phyloP scores from a whole-genome alignment of 1,140 invertebrate genomes.

The Mya arenaria region DNA sequence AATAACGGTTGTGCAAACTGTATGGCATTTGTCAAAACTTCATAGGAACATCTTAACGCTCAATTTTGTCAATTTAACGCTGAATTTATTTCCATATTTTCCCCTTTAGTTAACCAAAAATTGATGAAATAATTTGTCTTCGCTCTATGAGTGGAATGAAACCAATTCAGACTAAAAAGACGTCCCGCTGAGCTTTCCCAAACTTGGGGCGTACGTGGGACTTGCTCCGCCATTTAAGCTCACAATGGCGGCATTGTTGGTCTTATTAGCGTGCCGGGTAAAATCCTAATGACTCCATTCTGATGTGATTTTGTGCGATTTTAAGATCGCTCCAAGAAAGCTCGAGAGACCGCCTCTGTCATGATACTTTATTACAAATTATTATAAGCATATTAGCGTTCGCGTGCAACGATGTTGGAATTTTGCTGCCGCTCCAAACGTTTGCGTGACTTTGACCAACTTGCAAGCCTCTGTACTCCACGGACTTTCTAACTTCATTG shows the following conservation, averaged over 20 bases:
- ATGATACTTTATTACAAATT: conserved; percentile 69
- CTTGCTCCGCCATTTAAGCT: background rate
- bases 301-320: conserved; percentile 63
- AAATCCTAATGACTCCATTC: conserved; percentile 64
- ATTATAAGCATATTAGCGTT: conserved; percentile 71
- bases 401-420: conserved; percentile 52
- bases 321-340: conserved; percentile 54
- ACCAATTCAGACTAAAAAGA: conserved; percentile 6
- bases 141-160: conserved; percentile 12
- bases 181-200: conserved; percentile 6
- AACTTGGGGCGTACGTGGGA: background rate
- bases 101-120: conserved; percentile 50
- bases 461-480: conserved; percentile 12
- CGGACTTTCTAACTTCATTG: conserved; percentile 43
- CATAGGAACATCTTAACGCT: conserved; percentile 32
- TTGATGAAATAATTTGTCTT: conserved; percentile 50
- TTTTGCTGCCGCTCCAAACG: background rate
- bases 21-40: conserved; percentile 30
- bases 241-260: background rate
- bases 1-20: background rate
- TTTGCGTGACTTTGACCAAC: conserved; percentile 15
- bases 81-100: conserved; percentile 57
- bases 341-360: conserved; percentile 45
- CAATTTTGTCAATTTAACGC: conserved; percentile 49
- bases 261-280: conserved; percentile 23